These are phyloP conservation scores for Eucidaris tribuloides DNA, from an alignment of 35 echinoderm and acorn worm genomes.

Conservation along the genomic window DNA sequence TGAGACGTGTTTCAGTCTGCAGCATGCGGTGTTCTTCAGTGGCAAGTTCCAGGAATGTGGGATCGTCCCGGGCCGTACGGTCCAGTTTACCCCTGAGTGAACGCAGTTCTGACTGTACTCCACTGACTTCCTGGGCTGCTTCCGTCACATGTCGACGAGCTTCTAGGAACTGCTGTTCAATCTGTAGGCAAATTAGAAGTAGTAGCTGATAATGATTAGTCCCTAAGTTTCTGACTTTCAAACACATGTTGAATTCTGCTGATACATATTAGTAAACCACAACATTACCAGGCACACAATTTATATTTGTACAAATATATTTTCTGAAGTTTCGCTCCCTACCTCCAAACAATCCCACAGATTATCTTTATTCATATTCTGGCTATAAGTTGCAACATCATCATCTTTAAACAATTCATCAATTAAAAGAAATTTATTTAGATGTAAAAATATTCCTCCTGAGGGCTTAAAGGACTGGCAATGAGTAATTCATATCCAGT, in stretches of 20 bases:
- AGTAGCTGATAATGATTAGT: neutral
- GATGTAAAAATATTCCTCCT: too few species aligned
- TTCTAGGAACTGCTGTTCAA: conserved; percentile 65
- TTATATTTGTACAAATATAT: neutral
- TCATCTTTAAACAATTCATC: too few species aligned
- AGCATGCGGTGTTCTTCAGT: conserved; percentile 91
- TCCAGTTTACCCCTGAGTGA: conserved; percentile 76
- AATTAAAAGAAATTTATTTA: too few species aligned
- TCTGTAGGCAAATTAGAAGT: conserved; percentile 50
- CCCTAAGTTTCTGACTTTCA: neutral
- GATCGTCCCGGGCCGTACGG: conserved; percentile 81
- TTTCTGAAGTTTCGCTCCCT: neutral
- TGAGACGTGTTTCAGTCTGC: conserved; percentile 62
- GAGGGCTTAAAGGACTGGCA: too few species aligned
- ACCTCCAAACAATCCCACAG: neutral
- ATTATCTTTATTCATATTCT: neutral
- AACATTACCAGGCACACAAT: neutral
- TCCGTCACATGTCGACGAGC: conserved; percentile 53
- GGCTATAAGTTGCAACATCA: too few species aligned
- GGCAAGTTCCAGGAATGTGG: conserved; percentile 84
- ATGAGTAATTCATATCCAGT: too few species aligned
- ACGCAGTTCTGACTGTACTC: conserved; percentile 63
- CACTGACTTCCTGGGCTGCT: conserved; percentile 52
- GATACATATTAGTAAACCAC: neutral
- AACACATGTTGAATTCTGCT: too few species aligned